Evolutionary conservation across 2,113 vertebrate genomes (phyloP).

Genomic region (Macroglossus sobrinus): DNA sequence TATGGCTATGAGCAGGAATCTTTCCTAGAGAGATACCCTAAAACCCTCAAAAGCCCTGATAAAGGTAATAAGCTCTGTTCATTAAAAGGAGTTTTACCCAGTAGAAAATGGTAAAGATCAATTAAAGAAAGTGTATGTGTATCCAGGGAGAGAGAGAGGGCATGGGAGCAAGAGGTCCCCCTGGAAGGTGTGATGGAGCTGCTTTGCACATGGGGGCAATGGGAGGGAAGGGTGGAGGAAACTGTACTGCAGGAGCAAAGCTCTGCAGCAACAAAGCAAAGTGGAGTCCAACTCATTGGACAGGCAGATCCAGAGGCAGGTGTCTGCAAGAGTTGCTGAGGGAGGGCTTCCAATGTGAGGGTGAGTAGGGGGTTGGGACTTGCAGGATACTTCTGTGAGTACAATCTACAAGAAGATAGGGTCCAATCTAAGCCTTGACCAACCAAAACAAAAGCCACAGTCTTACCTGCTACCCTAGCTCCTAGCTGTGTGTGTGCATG

Average conservation of each 20-base stretch:
- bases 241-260: background rate
- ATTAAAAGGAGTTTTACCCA: background rate
- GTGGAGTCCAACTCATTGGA: background rate
- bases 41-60: background rate
- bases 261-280: background rate
- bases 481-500: background rate
- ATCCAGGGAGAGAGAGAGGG: background rate
- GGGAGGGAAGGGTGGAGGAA: background rate
- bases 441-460: background rate
- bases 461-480: background rate
- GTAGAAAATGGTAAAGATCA: background rate
- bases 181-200: background rate
- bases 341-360: background rate
- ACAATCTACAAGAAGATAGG: background rate
- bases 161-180: accelerated
- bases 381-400: background rate
- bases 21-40: background rate
- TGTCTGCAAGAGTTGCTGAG: background rate
- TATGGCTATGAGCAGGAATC: background rate
- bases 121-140: background rate
- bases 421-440: background rate
- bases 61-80: background rate
- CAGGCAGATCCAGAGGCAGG: background rate
- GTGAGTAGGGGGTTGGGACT: background rate
- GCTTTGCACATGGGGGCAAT: background rate